A percentile compares a stretch with the other conserved stretches of the same genome.
Conservation (phyloP, 2,888 invertebrate species). For the Marronus borbonicus region DNA sequence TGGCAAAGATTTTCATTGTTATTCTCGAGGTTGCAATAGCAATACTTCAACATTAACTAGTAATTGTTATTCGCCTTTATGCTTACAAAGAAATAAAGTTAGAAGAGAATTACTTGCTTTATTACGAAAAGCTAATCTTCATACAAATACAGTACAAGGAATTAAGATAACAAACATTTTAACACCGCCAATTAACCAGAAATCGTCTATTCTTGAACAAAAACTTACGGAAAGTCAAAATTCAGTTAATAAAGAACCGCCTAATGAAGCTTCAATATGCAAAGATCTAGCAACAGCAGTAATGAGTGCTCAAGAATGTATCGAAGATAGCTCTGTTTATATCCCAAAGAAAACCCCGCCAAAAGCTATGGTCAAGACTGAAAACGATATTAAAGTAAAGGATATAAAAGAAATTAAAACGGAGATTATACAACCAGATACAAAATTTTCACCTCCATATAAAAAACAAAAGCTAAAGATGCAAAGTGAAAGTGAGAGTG, state of each 20-base stretch:
- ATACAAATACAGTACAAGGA: conserved; percentile 71
- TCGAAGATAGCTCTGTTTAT: conserved; percentile 71
- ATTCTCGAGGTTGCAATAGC: conserved; percentile 80
- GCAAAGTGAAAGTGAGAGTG: conserved; percentile 57
- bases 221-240: conserved; percentile 73
- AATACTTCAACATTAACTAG: conserved; percentile 71
- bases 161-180: conserved; percentile 68
- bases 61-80: conserved; percentile 87
- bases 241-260: conserved; percentile 56
- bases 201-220: conserved; percentile 80
- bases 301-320: conserved; percentile 76
- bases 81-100: conserved; percentile 81
- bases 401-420: conserved; percentile 60
- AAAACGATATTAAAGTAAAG: conserved; percentile 57
- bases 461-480: conserved; percentile 65
- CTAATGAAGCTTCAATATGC: conserved; percentile 73
- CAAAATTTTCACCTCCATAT: conserved; percentile 49
- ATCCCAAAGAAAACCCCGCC: conserved; percentile 58
- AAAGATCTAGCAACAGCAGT: conserved; percentile 77
- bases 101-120: conserved; percentile 79
- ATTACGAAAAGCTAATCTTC: conserved; percentile 77
- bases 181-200: conserved; percentile 43
- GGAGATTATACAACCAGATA: conserved; percentile 59
- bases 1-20: conserved; percentile 83
- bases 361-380: conserved; percentile 51